Percentiles rank a stretch among this genome's conserved stretches.
Evolutionary conservation across 2,888 invertebrate species (phyloP).

Genomic region (Ernsta delagoae): DNA sequence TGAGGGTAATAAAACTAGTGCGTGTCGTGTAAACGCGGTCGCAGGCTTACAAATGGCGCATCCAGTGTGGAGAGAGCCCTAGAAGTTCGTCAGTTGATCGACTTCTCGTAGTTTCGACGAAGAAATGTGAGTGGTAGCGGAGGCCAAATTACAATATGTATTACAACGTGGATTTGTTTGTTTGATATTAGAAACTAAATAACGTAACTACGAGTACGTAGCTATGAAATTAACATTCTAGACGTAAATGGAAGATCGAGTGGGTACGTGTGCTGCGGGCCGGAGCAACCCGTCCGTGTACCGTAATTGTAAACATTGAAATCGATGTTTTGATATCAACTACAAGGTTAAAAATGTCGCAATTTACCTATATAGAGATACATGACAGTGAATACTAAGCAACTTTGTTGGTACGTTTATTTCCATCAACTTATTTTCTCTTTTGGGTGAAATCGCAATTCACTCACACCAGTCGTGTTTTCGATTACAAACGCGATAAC

Average conservation of each 20-base stretch:
- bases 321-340: conserved; percentile 52
- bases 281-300: conserved; percentile 48
- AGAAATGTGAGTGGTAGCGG: conserved; percentile 49
- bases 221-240: conserved; percentile 76
- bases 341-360: conserved; percentile 46
- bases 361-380: conserved; percentile 45
- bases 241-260: conserved; percentile 58
- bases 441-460: conserved; percentile 32
- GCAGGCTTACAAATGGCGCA: conserved; percentile 61
- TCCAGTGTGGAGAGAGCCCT: conserved; percentile 61
- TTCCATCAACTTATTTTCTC: conserved; percentile 32
- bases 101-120: conserved; percentile 42
- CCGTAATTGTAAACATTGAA: conserved; percentile 46
- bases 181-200: conserved; percentile 65
- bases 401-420: conserved; percentile 1
- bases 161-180: conserved; percentile 57
- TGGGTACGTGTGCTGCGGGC: conserved; percentile 73
- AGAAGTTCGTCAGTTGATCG: conserved; percentile 50
- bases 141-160: conserved; percentile 57
- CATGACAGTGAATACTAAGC: conserved; percentile 31
- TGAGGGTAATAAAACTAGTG: conserved; percentile 85
- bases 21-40: conserved; percentile 80
- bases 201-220: conserved; percentile 49
- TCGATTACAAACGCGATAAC: conserved; percentile 22
- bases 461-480: conserved; percentile 23